Percentiles rank a stretch among this genome's conserved stretches.
phyloP scores from a whole-genome alignment of 2,797 vertebrate genomes.

The Coreius guichenoti region DNA sequence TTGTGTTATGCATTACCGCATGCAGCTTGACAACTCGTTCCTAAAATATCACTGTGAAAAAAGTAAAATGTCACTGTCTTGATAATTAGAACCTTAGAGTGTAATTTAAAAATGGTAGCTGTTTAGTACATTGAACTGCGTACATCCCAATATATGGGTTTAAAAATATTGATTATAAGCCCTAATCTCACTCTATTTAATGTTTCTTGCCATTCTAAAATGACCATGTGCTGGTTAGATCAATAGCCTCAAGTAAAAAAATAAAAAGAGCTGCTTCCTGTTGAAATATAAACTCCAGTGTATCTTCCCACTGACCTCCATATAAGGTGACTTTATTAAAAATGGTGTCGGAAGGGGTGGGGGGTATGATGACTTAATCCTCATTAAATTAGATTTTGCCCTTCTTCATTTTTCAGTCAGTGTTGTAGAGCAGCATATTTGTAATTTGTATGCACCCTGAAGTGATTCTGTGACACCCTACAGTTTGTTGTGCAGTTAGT shows the following conservation, averaged over 20 bases:
- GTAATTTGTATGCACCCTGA: constrained; percentile 58
- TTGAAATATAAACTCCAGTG: constrained; percentile 59
- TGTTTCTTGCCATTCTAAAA: constrained; percentile 48
- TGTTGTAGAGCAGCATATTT: constrained; percentile 52
- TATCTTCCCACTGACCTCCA: constrained; percentile 64
- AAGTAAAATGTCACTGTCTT: constrained; percentile 71
- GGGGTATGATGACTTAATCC: constrained; percentile 45
- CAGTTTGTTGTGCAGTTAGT: constrained; percentile 60
- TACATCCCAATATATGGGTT: constrained; percentile 53
- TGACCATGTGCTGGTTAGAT: constrained; percentile 49
- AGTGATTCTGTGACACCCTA: constrained; percentile 54
- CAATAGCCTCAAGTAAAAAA: constrained; percentile 59
- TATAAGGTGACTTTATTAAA: constrained; percentile 57
- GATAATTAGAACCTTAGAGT: constrained; percentile 69
- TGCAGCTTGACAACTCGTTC: constrained; percentile 67
- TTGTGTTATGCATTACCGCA: constrained; percentile 65
- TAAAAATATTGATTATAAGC: constrained; percentile 64
- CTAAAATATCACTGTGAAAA: constrained; percentile 71
- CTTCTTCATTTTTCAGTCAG: constrained; percentile 52
- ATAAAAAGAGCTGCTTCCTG: constrained; percentile 51
- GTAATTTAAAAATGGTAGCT: constrained; percentile 65
- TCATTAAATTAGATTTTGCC: constrained; percentile 57
- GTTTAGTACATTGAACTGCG: constrained; percentile 60
- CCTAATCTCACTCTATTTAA: constrained; percentile 51
- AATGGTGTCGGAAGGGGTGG: constrained; percentile 38